Evolutionary conservation across 2,797 vertebrate genomes (phyloP), one percentile per base, ranked within the genome.

Genomic region (Mergus octosetaceus): DNA sequence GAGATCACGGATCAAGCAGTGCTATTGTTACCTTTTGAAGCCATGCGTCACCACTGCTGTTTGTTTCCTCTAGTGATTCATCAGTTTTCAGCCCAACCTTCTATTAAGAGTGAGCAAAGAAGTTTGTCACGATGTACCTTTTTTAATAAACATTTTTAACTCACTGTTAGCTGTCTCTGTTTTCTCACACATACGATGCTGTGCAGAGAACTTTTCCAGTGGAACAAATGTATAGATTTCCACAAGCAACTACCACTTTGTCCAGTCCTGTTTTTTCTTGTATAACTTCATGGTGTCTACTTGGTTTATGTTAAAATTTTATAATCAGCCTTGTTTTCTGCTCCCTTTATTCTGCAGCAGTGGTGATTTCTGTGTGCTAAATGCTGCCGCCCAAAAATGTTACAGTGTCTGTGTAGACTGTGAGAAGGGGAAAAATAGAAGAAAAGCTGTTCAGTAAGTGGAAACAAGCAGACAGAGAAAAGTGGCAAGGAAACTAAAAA

Each of bases 61-160:
- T 93, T 95, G 81, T 96, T 95, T 96, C 87, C 86, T 91, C 51
- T 84, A 94, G 79, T 88, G 93, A 93, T 93, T 92, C 94, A 96
- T 96, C 91, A 81, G 61, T 94, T 97, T 94, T 79, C 89, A 94
- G 64, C 90, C 69, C 60, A 89, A 73, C 34, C 58, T 95, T 91
- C 82, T 94, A 68, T 93, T 94, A 72, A 94, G 91, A 87, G 58
- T 95, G 94, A 92, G 87, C 82, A 74, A 82, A 87, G 80, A 84
- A 85, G 73, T 92, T 95, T 95, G 89, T 95, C 87, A 92, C 5
- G 3, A 87, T 83, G 57, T 85, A 58, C 36, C 47, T 87, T 91
- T 90, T 85, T 80, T 36, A 87, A 34, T 85, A 82, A 89, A 89
- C 51, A n/a, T 66, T 83, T 94, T 90, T 70, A 92, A 92, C 81